Percentiles rank a stretch among this genome's conserved stretches.
These are phyloP conservation scores for Hydractinia echinata DNA, from an alignment of 30 jellyfish, hydroid and myxozoan genomes.

Conservation along the genomic window DNA sequence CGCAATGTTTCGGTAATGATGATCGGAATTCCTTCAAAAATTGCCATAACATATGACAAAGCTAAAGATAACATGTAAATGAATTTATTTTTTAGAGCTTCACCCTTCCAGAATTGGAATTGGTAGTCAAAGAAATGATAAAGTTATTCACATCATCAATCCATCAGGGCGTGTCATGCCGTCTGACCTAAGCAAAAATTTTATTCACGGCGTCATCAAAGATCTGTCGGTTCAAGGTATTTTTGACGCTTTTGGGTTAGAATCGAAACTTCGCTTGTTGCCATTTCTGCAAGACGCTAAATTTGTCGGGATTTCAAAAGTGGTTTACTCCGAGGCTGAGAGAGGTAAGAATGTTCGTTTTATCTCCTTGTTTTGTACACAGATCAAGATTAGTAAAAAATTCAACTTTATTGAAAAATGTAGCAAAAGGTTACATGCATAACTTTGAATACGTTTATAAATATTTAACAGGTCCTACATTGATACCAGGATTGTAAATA, in stretches of 20 bases:
- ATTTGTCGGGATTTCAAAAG: conserved; percentile 20
- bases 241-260: conserved; percentile 5
- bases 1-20: too few relatives aligned
- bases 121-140: not conserved
- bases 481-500: too few relatives aligned
- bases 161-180: conserved; percentile 13
- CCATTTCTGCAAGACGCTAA: conserved; percentile 27
- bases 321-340: conserved; percentile 20
- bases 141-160: not conserved
- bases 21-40: too few relatives aligned
- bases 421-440: too few relatives aligned
- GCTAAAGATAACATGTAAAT: too few relatives aligned
- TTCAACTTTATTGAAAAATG: too few relatives aligned
- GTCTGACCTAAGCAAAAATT: conserved; percentile 13
- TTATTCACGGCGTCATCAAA: conserved; percentile 18
- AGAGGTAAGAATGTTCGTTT: not conserved
- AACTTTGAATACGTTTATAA: too few relatives aligned
- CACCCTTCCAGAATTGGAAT: conserved; percentile 7
- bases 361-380: too few relatives aligned
- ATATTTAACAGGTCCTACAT: too few relatives aligned
- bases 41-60: too few relatives aligned
- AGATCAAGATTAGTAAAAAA: too few relatives aligned
- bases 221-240: conserved; percentile 16
- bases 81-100: not conserved
- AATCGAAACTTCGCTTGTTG: not conserved